Base-by-base conservation (phyloP, 2,113 vertebrate genomes). In the Carlito syrichta region DNA sequence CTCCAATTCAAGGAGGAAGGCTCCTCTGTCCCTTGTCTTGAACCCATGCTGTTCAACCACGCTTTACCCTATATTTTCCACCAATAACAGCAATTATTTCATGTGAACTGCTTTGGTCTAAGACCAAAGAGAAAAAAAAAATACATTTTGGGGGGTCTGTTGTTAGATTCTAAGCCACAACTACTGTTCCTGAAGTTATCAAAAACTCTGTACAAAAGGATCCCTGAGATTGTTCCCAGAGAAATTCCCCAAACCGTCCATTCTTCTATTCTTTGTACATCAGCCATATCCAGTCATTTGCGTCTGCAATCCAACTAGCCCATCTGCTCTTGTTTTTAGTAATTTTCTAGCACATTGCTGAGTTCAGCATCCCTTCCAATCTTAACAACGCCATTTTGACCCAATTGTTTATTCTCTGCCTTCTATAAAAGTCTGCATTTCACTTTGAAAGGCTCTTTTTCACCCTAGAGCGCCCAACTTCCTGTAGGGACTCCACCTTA, bases 41-140 rank as follows among this genome's bases (percentile, higher is more conserved):
- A 87, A 43, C 20, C 3, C 63, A 48, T 0, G 2, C 3, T 40
- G 19, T 48, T 58, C 17, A 62, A 30, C 13, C 10, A 6, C 0
- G 0, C 30, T 7, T 11, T 32, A 52, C 7, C 12, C 38, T 10
- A 3, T 10, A 3, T 16, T 10, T 9, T 40, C 11, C 2, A 16
- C 12, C 27, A 35, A 27, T 2, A 56, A 25, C 3, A 25, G n/a
- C 35, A 60, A 22, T 11, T 35, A 30, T 60, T 58, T 84, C 58
- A 60, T 23, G 17, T 19, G 8, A 82, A 86, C 45, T 43, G 8
- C 3, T 38, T 38, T 38, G 22, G 38, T 54, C 6, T 13, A 5
- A 35, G 79, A 74, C 2, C 22, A 8, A 25, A 25, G 8, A 60
- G 22, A 17, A 10, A 40, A 68, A 60, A 25, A 35, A 40, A 48